phyloP scores from a whole-genome alignment of 2,888 invertebrate genomes.

The Bedellia somnulentella region DNA sequence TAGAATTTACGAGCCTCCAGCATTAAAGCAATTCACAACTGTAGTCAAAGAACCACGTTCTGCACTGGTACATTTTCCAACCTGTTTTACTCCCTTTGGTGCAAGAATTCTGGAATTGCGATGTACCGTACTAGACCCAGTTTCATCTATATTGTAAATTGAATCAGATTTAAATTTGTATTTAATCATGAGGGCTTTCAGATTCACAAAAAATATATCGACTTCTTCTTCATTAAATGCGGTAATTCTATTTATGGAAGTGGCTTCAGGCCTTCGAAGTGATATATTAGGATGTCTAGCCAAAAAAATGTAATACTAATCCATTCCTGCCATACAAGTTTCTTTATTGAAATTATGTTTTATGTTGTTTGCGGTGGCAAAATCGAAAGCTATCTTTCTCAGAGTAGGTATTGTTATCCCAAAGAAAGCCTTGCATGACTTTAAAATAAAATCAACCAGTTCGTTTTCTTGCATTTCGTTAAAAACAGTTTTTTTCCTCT shows the following conservation, averaged over 20 bases:
- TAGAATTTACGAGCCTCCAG: constrained; percentile 19
- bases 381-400: constrained; percentile 13
- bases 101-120: constrained; percentile 14
- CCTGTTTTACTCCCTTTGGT: constrained; percentile 18
- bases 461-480: too few species aligned
- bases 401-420: too few species aligned
- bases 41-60: constrained; percentile 18
- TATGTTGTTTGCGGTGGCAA: constrained; percentile 13
- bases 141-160: constrained; percentile 16
- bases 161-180: constrained; percentile 11
- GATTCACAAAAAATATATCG: constrained; percentile 15
- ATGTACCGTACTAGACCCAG: constrained; percentile 15
- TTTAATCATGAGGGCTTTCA: constrained; percentile 13
- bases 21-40: constrained; percentile 22
- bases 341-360: constrained; percentile 13
- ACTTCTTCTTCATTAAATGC: constrained; percentile 17
- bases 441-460: too few species aligned
- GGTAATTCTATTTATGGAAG: constrained; percentile 14
- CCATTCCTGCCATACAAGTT: constrained; percentile 14
- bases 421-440: too few species aligned
- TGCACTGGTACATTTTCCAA: constrained; percentile 18
- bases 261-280: constrained; percentile 15
- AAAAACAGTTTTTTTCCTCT: too few species aligned
- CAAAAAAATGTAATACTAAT: constrained; percentile 16
- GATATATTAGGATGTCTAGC: constrained; percentile 15